Evolutionary conservation across 2,797 vertebrate genomes (phyloP).

Genomic region (Gouania willdenowi): DNA sequence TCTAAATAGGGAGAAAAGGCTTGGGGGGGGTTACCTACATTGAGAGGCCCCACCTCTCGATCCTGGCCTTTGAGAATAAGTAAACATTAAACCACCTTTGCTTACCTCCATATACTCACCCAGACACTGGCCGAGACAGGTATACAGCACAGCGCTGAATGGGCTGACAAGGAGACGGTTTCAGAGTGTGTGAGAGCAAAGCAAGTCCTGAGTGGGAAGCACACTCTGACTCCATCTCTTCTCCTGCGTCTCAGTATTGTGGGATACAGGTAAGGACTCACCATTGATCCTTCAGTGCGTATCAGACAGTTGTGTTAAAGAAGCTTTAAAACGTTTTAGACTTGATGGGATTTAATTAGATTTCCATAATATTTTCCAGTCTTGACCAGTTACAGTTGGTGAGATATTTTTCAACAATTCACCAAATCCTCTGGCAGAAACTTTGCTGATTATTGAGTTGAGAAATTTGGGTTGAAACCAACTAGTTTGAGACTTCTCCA

Average conservation of each 20-base stretch:
- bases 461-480: no score
- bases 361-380: no score
- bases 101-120: slow-evolving; percentile 56
- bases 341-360: no score
- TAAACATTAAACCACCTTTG: slow-evolving; percentile 74
- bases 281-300: no score
- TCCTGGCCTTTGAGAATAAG: slow-evolving; percentile 56
- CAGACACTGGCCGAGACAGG: slow-evolving; percentile 27
- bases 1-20: slow-evolving; percentile 32
- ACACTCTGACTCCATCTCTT: slow-evolving; percentile 17
- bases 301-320: no score
- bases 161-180: slow-evolving; percentile 12
- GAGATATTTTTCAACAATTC: no score
- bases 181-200: slow-evolving; percentile 22
- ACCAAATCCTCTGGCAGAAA: no score
- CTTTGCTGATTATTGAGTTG: no score
- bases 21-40: slow-evolving; percentile 53
- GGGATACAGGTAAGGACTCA: slow-evolving; percentile 66
- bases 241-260: slow-evolving; percentile 13
- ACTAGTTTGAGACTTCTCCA: no score
- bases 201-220: slow-evolving; percentile 8
- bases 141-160: slow-evolving; percentile 24
- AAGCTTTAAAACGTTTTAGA: no score
- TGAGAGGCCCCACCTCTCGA: slow-evolving; percentile 66
- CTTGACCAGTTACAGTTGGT: no score